Percentiles rank a stretch among this genome's conserved stretches.
Conservation (phyloP, 2,797 vertebrate species). For the Sitta carolinensis region DNA sequence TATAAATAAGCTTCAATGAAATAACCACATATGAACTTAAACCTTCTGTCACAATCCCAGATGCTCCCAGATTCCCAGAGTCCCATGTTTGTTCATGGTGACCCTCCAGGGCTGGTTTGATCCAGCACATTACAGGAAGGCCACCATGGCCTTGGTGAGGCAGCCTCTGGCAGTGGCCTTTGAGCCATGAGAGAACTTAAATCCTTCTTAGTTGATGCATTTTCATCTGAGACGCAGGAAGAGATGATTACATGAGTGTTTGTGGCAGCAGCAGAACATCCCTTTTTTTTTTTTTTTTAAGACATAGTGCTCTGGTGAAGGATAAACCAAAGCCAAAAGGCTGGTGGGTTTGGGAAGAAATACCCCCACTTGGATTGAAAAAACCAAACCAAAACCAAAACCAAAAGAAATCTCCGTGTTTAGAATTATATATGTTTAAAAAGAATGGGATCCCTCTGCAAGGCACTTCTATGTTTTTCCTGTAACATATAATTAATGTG, state of each 20-base stretch:
- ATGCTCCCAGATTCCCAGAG: not conserved
- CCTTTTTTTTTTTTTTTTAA: not conserved
- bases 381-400: not conserved
- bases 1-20: not conserved
- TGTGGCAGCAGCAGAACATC: not conserved
- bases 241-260: not conserved
- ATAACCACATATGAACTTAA: not conserved
- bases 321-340: not conserved
- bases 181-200: not conserved
- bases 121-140: not conserved
- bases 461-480: not conserved
- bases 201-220: accelerated
- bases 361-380: not conserved
- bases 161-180: not conserved
- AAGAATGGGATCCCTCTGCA: not conserved
- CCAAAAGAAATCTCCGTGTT: not conserved
- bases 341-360: not conserved
- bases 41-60: not conserved
- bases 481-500: not conserved
- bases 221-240: not conserved
- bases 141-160: accelerated
- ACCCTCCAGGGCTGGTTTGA: not conserved
- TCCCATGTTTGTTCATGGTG: not conserved
- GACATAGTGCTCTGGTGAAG: not conserved
- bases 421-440: not conserved